Evolutionary conservation across 2,888 invertebrate genomes (phyloP).

Genomic region (Ormyrus nitidulus): DNA sequence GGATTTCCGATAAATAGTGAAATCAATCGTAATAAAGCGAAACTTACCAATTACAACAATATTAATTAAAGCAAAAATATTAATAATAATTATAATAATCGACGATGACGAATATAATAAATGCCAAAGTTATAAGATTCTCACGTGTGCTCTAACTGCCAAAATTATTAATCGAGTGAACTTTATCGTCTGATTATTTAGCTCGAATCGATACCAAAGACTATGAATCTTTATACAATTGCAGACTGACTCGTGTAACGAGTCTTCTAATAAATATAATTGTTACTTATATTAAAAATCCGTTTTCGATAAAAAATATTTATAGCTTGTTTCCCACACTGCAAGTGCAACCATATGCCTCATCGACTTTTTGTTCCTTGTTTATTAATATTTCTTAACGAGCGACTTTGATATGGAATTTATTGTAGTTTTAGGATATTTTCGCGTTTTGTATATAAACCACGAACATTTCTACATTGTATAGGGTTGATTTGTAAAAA

Average conservation of each 20-base stretch:
- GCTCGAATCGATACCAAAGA: constrained; percentile 37
- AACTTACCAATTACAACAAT: constrained; percentile 22
- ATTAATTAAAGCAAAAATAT: constrained; percentile 9
- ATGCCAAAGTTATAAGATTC: constrained; percentile 42
- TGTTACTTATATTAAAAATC: constrained; percentile 50
- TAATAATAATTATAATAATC: constrained; percentile 24
- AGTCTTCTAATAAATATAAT: constrained; percentile 41
- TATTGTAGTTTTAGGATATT: constrained; percentile 52
- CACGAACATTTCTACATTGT: constrained; percentile 33
- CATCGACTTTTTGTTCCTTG: constrained; percentile 7
- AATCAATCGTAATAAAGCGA: constrained; percentile 24
- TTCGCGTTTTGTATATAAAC: constrained; percentile 53
- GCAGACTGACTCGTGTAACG: constrained; percentile 38
- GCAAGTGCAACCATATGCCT: constrained; percentile 7
- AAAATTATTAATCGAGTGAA: constrained; percentile 39
- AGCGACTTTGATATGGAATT: constrained; percentile 48
- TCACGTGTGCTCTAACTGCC: constrained; percentile 43
- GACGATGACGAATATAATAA: constrained; percentile 43
- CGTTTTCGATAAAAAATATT: constrained; percentile 50
- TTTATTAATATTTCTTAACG: constrained; percentile 19
- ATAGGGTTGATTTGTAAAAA: constrained; percentile 39
- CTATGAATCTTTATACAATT: constrained; percentile 43
- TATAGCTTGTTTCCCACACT: constrained; percentile 47
- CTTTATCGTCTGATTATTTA: constrained; percentile 37
- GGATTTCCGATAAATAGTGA: constrained; percentile 12